Percentiles rank a stretch among this genome's conserved stretches.
Conservation (phyloP, 1,140 invertebrate genomes). For the Drosophila takahashii region DNA sequence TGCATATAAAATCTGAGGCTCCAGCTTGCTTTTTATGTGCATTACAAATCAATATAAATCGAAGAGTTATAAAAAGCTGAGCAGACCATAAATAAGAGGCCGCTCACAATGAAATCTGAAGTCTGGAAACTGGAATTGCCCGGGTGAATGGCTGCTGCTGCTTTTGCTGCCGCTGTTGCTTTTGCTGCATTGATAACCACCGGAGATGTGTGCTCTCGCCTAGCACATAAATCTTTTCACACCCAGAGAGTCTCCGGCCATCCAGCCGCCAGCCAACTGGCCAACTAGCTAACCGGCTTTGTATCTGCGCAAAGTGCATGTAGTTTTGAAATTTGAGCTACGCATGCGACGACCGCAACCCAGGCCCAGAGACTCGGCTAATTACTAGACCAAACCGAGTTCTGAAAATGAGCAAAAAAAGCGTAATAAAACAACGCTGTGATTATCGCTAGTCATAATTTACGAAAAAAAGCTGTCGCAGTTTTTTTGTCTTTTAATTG, state of each 20-base stretch:
- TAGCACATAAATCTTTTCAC: slow-evolving; percentile 81
- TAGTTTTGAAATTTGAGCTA: slow-evolving; percentile 81
- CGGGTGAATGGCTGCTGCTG: slow-evolving; percentile 71
- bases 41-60: slow-evolving; percentile 81
- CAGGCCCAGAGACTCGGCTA: slow-evolving; percentile 45
- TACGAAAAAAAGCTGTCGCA: slow-evolving; percentile 40
- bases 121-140: slow-evolving; percentile 69
- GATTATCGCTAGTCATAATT: slow-evolving; percentile 79
- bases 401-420: slow-evolving; percentile 32
- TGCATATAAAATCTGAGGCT: slow-evolving; percentile 39
- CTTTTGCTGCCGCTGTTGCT: slow-evolving; percentile 10
- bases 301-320: slow-evolving; percentile 80
- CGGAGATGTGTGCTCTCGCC: slow-evolving; percentile 52
- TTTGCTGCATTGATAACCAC: slow-evolving; percentile 72
- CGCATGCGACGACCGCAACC: slow-evolving; percentile 62
- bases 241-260: slow-evolving; percentile 46
- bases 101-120: slow-evolving; percentile 67
- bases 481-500: slow-evolving; percentile 74
- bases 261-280: slow-evolving; percentile 1
- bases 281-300: slow-evolving; percentile 36
- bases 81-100: slow-evolving; percentile 74
- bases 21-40: slow-evolving; percentile 50
- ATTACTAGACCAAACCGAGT: slow-evolving; percentile 77
- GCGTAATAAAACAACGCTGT: slow-evolving; percentile 38
- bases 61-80: slow-evolving; percentile 79